Percentiles rank a stretch among this genome's conserved stretches.
These are phyloP conservation scores for Trichogramma evanescens DNA, from an alignment of 2,888 invertebrate genomes.

Conservation along the genomic window DNA sequence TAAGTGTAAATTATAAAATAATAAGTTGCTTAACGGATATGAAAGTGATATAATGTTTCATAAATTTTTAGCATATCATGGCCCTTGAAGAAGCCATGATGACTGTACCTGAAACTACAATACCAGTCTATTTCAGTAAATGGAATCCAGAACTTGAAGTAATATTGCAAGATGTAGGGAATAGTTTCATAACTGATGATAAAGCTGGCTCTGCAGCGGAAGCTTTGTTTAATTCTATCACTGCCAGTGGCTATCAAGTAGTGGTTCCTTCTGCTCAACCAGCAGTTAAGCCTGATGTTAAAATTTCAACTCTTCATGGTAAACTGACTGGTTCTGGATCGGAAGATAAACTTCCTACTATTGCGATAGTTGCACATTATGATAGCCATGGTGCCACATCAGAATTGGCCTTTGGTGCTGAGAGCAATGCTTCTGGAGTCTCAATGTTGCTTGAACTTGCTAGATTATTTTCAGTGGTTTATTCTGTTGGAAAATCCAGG, in stretches of 20 bases:
- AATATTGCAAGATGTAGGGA: conserved; percentile 69
- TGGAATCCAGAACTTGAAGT: conserved; percentile 68
- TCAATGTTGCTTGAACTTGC: conserved; percentile 81
- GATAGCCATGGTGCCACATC: conserved; percentile 86
- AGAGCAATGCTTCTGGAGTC: conserved; percentile 89
- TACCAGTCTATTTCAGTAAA: conserved; percentile 82
- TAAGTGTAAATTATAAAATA: conserved; percentile 33
- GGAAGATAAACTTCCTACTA: conserved; percentile 70
- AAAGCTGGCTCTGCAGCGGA: conserved; percentile 72
- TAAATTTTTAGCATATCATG: conserved; percentile 58
- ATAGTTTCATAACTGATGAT: conserved; percentile 62
- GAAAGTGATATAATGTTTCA: conserved; percentile 4
- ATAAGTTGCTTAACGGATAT: background rate
- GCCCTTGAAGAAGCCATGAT: conserved; percentile 73
- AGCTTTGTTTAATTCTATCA: conserved; percentile 78
- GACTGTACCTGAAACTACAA: conserved; percentile 68
- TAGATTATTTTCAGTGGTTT: conserved; percentile 79
- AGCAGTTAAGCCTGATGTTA: conserved; percentile 66
- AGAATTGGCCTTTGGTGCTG: conserved; percentile 78
- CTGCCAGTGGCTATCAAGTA: conserved; percentile 91
- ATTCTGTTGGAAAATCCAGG: conserved; percentile 65
- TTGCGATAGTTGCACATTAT: conserved; percentile 88
- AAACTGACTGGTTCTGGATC: conserved; percentile 69
- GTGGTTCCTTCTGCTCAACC: conserved; percentile 72
- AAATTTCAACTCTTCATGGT: conserved; percentile 80